These are phyloP conservation scores for Thripadectes ignobilis DNA, from an alignment of 2,797 vertebrate species.

Conservation along the genomic window DNA sequence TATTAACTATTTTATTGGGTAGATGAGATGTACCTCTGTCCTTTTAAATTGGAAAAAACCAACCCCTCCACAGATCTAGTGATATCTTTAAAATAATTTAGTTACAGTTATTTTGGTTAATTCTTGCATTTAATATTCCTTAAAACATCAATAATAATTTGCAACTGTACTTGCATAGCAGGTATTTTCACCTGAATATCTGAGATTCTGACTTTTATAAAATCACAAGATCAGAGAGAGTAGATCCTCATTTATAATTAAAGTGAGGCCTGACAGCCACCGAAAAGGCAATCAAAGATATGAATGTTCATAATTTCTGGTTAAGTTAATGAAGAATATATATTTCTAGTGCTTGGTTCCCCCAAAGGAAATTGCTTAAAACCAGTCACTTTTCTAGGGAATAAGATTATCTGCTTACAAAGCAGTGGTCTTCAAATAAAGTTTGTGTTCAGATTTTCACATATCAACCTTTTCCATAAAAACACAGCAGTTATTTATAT, in stretches of 20 bases:
- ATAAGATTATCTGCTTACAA: background rate
- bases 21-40: background rate
- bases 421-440: background rate
- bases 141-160: background rate
- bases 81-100: background rate
- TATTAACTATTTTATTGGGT: background rate
- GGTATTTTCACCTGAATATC: background rate
- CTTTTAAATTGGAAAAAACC: background rate
- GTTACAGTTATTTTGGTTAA: background rate
- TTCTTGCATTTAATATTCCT: background rate
- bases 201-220: background rate
- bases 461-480: background rate
- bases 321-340: background rate
- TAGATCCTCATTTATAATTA: background rate
- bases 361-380: background rate
- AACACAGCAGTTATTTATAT: background rate
- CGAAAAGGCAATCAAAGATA: background rate
- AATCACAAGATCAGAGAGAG: background rate
- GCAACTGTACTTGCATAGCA: background rate
- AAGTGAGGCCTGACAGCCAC: background rate
- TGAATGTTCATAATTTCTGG: background rate
- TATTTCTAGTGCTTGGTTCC: background rate
- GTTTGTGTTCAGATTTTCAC: background rate
- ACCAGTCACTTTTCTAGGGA: background rate
- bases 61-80: accelerated